Evolutionary conservation across 2,797 vertebrate genomes (phyloP).

Genomic region (Melanotaenia parkinsoni): DNA sequence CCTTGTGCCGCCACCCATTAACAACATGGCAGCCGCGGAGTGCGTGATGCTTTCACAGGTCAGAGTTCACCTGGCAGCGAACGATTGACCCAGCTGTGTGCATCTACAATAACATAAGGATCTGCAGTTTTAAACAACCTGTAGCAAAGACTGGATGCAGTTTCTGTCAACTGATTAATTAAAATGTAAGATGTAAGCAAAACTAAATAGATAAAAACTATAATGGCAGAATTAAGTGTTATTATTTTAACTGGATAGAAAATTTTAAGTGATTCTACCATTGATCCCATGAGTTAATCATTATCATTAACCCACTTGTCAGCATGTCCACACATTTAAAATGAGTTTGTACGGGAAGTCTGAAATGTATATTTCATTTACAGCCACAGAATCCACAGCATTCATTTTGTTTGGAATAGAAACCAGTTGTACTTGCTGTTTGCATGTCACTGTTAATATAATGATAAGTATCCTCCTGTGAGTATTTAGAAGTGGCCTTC

Average conservation of each 20-base stretch:
- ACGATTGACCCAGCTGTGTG: constrained; percentile 50
- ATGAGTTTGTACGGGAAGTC: not conserved
- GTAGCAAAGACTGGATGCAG: not conserved
- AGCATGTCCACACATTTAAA: not conserved
- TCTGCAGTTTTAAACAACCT: constrained; percentile 8
- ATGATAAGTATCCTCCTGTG: not conserved
- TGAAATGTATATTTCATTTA: not conserved
- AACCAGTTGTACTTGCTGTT: not conserved
- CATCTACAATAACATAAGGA: constrained; percentile 1
- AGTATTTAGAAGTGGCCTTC: not conserved
- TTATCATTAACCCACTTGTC: not conserved
- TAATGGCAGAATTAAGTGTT: constrained; percentile 34
- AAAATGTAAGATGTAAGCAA: constrained; percentile 42
- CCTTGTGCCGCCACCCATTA: constrained; percentile 20
- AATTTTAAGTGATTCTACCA: not conserved
- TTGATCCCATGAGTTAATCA: not conserved
- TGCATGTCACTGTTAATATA: not conserved
- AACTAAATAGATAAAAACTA: constrained; percentile 39
- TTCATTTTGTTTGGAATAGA: not conserved
- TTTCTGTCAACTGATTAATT: constrained; percentile 45
- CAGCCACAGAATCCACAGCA: not conserved
- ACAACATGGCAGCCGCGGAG: constrained; percentile 14
- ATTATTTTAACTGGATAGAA: constrained; percentile 21
- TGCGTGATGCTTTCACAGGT: constrained; percentile 27
- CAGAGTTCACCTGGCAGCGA: constrained; percentile 46